Conservation (phyloP, 1,140 invertebrate genomes). For the Caenorhabditis briggsae region DNA sequence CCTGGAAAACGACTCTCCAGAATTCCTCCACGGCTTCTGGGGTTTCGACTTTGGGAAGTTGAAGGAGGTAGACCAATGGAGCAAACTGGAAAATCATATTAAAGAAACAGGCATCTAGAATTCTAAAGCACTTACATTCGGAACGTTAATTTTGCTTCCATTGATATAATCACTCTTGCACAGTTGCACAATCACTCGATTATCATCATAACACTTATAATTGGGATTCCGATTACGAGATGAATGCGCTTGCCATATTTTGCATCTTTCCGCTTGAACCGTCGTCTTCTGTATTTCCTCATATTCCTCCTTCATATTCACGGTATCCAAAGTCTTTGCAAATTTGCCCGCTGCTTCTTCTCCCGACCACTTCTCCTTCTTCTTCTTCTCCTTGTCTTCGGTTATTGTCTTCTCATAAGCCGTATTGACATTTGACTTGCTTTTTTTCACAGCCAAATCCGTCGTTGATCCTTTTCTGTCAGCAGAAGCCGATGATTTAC, state of each 20-base stretch:
- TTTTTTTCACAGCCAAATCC: not conserved
- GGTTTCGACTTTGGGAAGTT: not conserved
- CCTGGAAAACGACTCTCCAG: slow-evolving; percentile 26
- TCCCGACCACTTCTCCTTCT: slow-evolving; percentile 32
- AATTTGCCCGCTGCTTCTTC: slow-evolving; percentile 18
- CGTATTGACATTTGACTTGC: not conserved
- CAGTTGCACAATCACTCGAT: slow-evolving; percentile 39
- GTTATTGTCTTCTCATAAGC: not conserved
- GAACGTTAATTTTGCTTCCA: slow-evolving; percentile 24
- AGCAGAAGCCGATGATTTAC: not conserved
- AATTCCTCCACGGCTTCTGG: slow-evolving; percentile 21
- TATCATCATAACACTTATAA: slow-evolving; percentile 44
- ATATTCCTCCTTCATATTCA: slow-evolving; percentile 38
- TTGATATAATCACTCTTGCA: slow-evolving; percentile 42
- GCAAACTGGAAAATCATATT: not conserved
- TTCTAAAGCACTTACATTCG: slow-evolving; percentile 15
- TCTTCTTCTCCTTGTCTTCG: slow-evolving; percentile 30
- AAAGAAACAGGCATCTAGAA: too few species aligned
- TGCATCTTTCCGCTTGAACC: slow-evolving; percentile 6
- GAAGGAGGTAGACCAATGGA: not conserved
- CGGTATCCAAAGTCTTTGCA: not conserved
- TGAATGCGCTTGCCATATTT: slow-evolving; percentile 5
- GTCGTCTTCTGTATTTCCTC: slow-evolving; percentile 11
- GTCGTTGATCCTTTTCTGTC: not conserved
- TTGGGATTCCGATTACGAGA: not conserved